Evolutionary conservation across 2,888 invertebrate genomes (phyloP).

Genomic region (Rambutsinella grinnellia): DNA sequence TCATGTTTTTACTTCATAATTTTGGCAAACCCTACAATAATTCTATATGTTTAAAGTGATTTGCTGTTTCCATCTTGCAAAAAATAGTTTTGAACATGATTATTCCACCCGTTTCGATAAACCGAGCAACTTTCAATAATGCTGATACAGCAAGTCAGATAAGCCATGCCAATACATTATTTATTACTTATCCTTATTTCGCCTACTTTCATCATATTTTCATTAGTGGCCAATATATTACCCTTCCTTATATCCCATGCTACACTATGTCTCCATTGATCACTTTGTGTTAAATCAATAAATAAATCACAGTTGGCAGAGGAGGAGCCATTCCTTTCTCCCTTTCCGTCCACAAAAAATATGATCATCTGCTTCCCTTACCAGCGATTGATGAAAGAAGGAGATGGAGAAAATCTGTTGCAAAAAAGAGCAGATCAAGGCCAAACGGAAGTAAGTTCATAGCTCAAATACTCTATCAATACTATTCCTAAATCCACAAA

Average conservation of each 20-base stretch:
- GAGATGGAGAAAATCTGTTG: slow-evolving; percentile 15
- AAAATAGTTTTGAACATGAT: too few relatives aligned
- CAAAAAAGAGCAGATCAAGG: slow-evolving; percentile 23
- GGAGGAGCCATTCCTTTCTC: slow-evolving; percentile 4
- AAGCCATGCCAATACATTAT: too few relatives aligned
- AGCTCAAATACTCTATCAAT: too few relatives aligned
- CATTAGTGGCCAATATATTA: not conserved
- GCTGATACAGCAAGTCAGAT: too few relatives aligned
- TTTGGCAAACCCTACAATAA: not conserved
- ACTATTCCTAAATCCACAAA: too few relatives aligned
- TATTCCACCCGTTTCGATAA: too few relatives aligned
- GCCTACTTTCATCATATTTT: not conserved
- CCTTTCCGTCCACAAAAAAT: not conserved
- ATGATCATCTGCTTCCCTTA: slow-evolving; percentile 6
- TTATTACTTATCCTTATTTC: not conserved
- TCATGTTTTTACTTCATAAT: not conserved
- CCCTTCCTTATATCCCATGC: not conserved
- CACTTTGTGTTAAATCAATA: slow-evolving; percentile 6
- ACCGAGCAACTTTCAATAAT: too few relatives aligned
- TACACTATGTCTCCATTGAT: not conserved
- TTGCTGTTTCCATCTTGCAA: too few relatives aligned
- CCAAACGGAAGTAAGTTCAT: slow-evolving; percentile 33
- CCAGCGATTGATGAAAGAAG: slow-evolving; percentile 3
- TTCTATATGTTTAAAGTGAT: not conserved
- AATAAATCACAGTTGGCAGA: slow-evolving; percentile 36